Conservation (phyloP, 1,140 invertebrate genomes). For the Drosophila equinoxialis region DNA sequence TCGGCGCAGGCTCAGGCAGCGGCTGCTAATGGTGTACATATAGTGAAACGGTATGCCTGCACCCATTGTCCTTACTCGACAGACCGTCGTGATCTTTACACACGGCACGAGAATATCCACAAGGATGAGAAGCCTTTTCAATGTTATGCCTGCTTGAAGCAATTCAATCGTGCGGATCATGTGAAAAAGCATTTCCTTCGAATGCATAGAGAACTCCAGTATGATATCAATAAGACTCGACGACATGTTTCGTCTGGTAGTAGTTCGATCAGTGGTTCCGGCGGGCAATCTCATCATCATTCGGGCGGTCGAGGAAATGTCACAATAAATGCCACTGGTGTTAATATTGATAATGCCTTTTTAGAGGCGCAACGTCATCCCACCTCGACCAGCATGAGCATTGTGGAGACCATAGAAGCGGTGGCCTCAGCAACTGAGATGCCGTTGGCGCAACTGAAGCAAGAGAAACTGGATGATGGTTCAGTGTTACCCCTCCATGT, state of each 20-base stretch:
- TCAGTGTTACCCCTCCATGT: slow-evolving; percentile 59
- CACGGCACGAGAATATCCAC: slow-evolving; percentile 98
- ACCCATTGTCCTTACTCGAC: slow-evolving; percentile 94
- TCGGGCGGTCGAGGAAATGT: slow-evolving; percentile 77
- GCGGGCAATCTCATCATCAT: slow-evolving; percentile 56
- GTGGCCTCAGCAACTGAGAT: slow-evolving; percentile 78
- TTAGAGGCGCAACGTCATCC: slow-evolving; percentile 78
- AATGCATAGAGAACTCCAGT: slow-evolving; percentile 93
- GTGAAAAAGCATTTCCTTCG: slow-evolving; percentile 96
- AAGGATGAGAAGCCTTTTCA: slow-evolving; percentile 96
- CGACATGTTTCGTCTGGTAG: slow-evolving; percentile 58
- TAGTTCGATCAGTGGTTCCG: slow-evolving; percentile 39
- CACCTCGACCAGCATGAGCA: slow-evolving; percentile 80
- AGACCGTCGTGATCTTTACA: slow-evolving; percentile 96
- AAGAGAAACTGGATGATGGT: slow-evolving; percentile 79
- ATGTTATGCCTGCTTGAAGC: slow-evolving; percentile 95
- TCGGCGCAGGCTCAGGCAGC: slow-evolving; percentile 63
- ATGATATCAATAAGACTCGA: slow-evolving; percentile 91
- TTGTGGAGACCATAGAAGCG: slow-evolving; percentile 81
- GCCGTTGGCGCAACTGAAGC: slow-evolving; percentile 76
- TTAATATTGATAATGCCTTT: slow-evolving; percentile 79
- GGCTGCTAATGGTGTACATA: slow-evolving; percentile 69
- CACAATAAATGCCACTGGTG: slow-evolving; percentile 72
- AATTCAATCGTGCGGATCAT: slow-evolving; percentile 97
- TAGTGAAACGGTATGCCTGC: slow-evolving; percentile 91